Base-by-base conservation (phyloP, 2,113 vertebrate genomes). In the Excalfactoria chinensis region DNA sequence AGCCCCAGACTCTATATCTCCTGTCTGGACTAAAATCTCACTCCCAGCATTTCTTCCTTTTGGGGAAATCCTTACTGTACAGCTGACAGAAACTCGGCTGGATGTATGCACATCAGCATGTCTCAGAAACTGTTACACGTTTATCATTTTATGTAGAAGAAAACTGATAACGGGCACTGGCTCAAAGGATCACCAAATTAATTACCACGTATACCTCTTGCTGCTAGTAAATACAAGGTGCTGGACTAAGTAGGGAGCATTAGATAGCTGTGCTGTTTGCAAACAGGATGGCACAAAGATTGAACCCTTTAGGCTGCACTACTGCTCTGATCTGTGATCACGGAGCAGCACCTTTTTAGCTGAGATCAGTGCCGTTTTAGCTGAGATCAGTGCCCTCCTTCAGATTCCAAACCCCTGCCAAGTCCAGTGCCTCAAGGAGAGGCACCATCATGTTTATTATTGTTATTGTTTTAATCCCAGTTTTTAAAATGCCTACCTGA, bases 121-220 rank as follows among this genome's bases (percentile, higher is more conserved):
- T 64, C 80, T 92, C 53, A 26, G 55, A 83, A 81, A 58, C 18
- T 43, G 20, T 30, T 49, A 16, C n/a, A n/a, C 14, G 4, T 60
- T 68, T 92, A 21, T 71, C 46, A 80, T 77, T 30, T 40, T 51
- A 58, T 41, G 48, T 62, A 48, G 78, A 90, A 72, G 34, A 44
- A 81, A 56, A 43, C 53, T 89, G 62, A 78, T 64, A 60, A 72
- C 1, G 1, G 58, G 19, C 32, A 23, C 22, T 60, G 55, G 37
- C 76, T 75, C 53, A 68, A 72, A 90, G n/a, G 10, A 75, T 90
- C 49, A 49, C 53, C 58, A 90, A 51, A 86, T 90, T 91, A 83
- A 70, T 83, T 88, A 66, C 70, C 3, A 3, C 16, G 44, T 90
- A 34, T 62, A 70, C 69, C 1, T 0, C 6, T 3, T 48, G n/a